These are phyloP conservation scores for Montipora foliosa DNA, from an alignment of 64 coral and sea anemone genomes.

Conservation along the genomic window DNA sequence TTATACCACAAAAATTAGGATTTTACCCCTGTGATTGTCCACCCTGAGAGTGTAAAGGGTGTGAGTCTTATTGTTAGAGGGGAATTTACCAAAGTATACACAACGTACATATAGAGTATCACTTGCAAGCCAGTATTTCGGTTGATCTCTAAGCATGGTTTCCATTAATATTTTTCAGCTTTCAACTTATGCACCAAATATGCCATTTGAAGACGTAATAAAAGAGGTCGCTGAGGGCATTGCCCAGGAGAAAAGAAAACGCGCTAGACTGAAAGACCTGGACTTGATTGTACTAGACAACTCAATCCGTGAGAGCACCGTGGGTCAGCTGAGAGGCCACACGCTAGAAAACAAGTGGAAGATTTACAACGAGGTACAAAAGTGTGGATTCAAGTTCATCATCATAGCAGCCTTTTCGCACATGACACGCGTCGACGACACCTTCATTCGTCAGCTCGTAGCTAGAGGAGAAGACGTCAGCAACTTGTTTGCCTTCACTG, in stretches of 20 bases:
- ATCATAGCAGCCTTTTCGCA: not conserved
- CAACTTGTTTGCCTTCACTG: not conserved
- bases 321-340: slow-evolving; percentile 44
- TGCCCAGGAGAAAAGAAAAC: not conserved
- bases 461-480: not conserved
- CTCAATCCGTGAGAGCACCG: slow-evolving; percentile 56
- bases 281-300: slow-evolving; percentile 72
- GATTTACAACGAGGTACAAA: not conserved
- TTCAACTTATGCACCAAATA: not conserved
- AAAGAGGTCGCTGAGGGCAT: not conserved
- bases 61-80: not conserved
- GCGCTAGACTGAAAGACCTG: not conserved
- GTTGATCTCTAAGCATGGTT: not conserved
- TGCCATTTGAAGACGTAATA: not conserved
- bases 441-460: not conserved
- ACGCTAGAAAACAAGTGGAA: not conserved
- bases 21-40: not conserved
- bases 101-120: not conserved
- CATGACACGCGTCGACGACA: not conserved
- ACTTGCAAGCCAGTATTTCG: not conserved
- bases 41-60: not conserved
- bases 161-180: not conserved
- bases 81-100: not conserved
- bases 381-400: not conserved
- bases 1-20: too few species aligned